Percentiles rank a stretch among this genome's conserved stretches.
These are phyloP conservation scores for Odontocerum albicorne DNA, from an alignment of 2,888 invertebrate genomes.

Conservation along the genomic window DNA sequence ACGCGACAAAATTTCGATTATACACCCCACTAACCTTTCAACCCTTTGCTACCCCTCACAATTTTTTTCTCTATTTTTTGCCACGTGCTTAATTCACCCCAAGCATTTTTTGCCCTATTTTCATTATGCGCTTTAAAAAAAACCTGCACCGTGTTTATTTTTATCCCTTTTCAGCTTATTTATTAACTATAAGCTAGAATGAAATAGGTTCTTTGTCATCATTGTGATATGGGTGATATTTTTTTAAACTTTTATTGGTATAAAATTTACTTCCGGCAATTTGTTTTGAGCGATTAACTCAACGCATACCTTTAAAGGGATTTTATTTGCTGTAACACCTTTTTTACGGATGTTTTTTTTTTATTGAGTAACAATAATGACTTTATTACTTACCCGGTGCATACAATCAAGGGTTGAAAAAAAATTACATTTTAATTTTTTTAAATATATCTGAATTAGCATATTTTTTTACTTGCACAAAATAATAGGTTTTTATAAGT, in stretches of 20 bases:
- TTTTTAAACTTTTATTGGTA: constrained; percentile 24
- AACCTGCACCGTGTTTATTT: too few species aligned
- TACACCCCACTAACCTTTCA: neutral
- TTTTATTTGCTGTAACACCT: neutral
- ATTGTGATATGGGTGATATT: constrained; percentile 20
- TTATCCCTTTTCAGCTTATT: too few species aligned
- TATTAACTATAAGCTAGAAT: neutral
- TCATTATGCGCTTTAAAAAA: neutral
- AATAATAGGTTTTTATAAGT: too few species aligned
- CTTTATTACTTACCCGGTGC: neutral
- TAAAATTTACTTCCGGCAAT: constrained; percentile 28
- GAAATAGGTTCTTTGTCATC: neutral
- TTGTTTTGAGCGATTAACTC: constrained; percentile 5
- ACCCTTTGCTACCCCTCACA: neutral
- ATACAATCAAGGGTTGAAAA: too few species aligned
- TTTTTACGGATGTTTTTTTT: neutral
- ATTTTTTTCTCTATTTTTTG: constrained; percentile 1
- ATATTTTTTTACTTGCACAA: too few species aligned
- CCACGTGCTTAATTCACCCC: neutral
- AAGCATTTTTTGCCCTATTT: neutral
- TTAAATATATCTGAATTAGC: too few species aligned
- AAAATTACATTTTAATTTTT: too few species aligned
- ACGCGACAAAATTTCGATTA: neutral
- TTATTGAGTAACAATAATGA: neutral
- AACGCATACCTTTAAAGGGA: neutral